A percentile compares a stretch with the other conserved stretches of the same genome.
phyloP scores from a whole-genome alignment of 2,888 invertebrate genomes.

The Dasysyrphus albostriatus region DNA sequence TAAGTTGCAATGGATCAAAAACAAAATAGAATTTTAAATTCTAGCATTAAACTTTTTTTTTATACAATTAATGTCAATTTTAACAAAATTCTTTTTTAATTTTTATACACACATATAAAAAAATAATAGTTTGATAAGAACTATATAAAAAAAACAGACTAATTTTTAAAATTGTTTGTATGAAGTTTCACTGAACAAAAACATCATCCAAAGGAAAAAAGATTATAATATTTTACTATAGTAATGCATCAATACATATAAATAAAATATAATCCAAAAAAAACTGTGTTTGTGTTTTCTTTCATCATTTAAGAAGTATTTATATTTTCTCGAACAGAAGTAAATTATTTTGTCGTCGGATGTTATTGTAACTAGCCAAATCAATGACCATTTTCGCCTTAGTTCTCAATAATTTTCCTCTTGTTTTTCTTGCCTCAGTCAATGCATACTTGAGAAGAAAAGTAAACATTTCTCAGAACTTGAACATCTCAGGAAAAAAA shows the following conservation, averaged over 20 bases:
- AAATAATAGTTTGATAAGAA: not conserved
- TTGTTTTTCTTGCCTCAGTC: too few species aligned
- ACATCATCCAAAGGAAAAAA: slow-evolving; percentile 10
- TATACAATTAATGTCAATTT: not conserved
- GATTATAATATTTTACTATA: slow-evolving; percentile 1
- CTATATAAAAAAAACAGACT: not conserved
- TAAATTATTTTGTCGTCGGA: too few species aligned
- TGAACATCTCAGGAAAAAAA: too few species aligned
- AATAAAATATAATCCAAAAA: slow-evolving; percentile 3
- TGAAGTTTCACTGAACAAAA: slow-evolving; percentile 17
- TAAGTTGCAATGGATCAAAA: slow-evolving; percentile 5
- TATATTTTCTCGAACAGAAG: too few species aligned
- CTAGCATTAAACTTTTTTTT: not conserved
- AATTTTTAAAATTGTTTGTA: slow-evolving; percentile 11
- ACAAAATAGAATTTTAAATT: slow-evolving; percentile 4
- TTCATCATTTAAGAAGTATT: not conserved
- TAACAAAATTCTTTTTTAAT: slow-evolving; percentile 3
- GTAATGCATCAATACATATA: not conserved
- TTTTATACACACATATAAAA: not conserved
- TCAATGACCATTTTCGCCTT: too few species aligned
- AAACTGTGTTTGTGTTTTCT: not conserved
- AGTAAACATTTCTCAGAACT: too few species aligned
- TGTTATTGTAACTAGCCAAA: too few species aligned
- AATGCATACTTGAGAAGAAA: too few species aligned
- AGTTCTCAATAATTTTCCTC: too few species aligned